phyloP scores from a whole-genome alignment of 2,113 vertebrate species.

The Burhinus bistriatus region DNA sequence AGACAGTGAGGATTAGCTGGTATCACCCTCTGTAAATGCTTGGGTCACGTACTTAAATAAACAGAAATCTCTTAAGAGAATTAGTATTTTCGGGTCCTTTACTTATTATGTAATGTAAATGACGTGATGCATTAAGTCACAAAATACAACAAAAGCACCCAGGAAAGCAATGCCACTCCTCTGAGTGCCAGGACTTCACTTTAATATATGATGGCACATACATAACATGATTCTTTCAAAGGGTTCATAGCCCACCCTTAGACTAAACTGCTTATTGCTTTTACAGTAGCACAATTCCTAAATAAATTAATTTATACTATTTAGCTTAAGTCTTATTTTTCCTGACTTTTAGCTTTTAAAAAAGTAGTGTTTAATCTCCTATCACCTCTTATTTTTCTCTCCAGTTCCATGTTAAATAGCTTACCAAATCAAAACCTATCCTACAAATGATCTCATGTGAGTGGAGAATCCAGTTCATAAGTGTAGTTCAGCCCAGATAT shows the following conservation, averaged over 20 bases:
- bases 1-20: slow-evolving; percentile 6
- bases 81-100: slow-evolving; percentile 38
- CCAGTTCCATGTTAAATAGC: not conserved
- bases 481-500: not conserved
- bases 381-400: not conserved
- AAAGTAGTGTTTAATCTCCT: not conserved
- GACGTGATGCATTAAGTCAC: not conserved
- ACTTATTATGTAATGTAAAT: slow-evolving; percentile 20
- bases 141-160: not conserved
- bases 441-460: not conserved
- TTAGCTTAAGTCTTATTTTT: not conserved
- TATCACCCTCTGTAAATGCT: slow-evolving; percentile 15
- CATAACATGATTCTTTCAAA: not conserved
- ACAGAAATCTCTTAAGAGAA: slow-evolving; percentile 20
- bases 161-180: not conserved
- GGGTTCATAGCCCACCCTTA: not conserved
- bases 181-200: not conserved
- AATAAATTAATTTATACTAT: not conserved
- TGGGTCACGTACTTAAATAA: slow-evolving; percentile 40
- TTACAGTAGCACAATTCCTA: not conserved
- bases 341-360: not conserved
- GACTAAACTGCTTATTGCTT: not conserved
- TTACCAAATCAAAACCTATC: not conserved
- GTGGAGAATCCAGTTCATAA: not conserved
- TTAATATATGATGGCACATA: not conserved